These are phyloP conservation scores for Diploptera punctata DNA, from an alignment of 2,888 invertebrate species.

Conservation along the genomic window DNA sequence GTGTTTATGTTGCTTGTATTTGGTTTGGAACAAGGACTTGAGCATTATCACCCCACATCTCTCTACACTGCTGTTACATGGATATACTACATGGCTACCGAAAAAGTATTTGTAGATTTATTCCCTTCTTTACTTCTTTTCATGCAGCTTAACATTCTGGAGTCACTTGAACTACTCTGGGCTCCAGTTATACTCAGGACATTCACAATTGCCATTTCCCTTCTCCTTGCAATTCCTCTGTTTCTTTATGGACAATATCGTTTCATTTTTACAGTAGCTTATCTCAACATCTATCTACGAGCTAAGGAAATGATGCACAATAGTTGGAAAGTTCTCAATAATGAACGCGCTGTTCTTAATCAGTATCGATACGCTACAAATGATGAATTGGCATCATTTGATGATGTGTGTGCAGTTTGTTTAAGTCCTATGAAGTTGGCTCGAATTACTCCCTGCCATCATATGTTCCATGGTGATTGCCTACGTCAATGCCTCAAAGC, in stretches of 20 bases:
- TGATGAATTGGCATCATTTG: constrained; percentile 70
- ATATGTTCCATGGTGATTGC: constrained; percentile 81
- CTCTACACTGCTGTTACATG: constrained; percentile 71
- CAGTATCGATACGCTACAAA: constrained; percentile 63
- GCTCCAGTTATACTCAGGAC: constrained; percentile 69
- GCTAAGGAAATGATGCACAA: constrained; percentile 67
- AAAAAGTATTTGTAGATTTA: constrained; percentile 72
- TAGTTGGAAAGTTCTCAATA: constrained; percentile 61
- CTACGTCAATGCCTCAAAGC: constrained; percentile 74
- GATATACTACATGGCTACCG: constrained; percentile 73
- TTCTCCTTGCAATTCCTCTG: constrained; percentile 62
- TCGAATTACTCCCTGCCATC: constrained; percentile 79
- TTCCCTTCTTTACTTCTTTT: constrained; percentile 65
- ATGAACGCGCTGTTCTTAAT: constrained; percentile 64
- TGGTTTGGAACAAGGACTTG: constrained; percentile 75
- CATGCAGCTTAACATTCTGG: constrained; percentile 67
- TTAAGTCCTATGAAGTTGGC: constrained; percentile 73
- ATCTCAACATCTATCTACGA: constrained; percentile 70
- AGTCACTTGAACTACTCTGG: constrained; percentile 75
- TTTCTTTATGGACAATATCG: constrained; percentile 59
- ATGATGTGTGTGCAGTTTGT: constrained; percentile 83
- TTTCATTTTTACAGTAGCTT: constrained; percentile 64
- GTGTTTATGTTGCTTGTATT: constrained; percentile 78
- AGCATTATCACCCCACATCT: constrained; percentile 74
- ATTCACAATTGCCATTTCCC: constrained; percentile 64